Conservation (phyloP, 2,113 vertebrate species). For the Seriola rivoliana region DNA sequence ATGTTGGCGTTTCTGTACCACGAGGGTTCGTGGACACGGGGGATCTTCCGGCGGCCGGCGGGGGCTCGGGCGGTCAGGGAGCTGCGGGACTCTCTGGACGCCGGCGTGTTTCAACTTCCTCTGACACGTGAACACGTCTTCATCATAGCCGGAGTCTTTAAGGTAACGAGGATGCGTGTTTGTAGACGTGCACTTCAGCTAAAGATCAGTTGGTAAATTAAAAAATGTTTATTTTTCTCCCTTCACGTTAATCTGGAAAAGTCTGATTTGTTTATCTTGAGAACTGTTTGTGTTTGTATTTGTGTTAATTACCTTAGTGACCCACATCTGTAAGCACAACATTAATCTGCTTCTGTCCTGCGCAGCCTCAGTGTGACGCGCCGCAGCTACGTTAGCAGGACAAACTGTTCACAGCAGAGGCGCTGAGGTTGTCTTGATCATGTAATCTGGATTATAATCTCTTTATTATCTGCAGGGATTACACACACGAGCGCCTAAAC, state of each 20-base stretch:
- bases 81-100: slow-evolving; percentile 91
- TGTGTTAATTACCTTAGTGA: slow-evolving; percentile 17
- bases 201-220: no score
- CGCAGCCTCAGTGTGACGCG: slow-evolving; percentile 13
- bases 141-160: slow-evolving; percentile 94
- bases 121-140: slow-evolving; percentile 90
- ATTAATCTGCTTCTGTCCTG: slow-evolving; percentile 41
- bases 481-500: slow-evolving; percentile 30
- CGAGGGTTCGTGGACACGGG: slow-evolving; percentile 92
- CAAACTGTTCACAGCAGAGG: slow-evolving; percentile 60
- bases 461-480: slow-evolving; percentile 60
- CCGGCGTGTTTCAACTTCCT: slow-evolving; percentile 86
- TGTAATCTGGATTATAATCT: slow-evolving; percentile 72
- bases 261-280: no score
- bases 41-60: slow-evolving; percentile 94
- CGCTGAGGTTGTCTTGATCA: not conserved
- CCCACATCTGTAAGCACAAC: slow-evolving; percentile 55
- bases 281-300: not conserved
- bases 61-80: slow-evolving; percentile 93
- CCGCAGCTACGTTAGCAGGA: slow-evolving; percentile 51
- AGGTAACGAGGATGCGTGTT: slow-evolving; percentile 81
- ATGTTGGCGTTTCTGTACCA: slow-evolving; percentile 93
- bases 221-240: no score
- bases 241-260: no score
- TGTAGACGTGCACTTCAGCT: not conserved